Conservation (phyloP, 30 jellyfish, hydroid and myxozoan genomes). For the Aurelia sp. region DNA sequence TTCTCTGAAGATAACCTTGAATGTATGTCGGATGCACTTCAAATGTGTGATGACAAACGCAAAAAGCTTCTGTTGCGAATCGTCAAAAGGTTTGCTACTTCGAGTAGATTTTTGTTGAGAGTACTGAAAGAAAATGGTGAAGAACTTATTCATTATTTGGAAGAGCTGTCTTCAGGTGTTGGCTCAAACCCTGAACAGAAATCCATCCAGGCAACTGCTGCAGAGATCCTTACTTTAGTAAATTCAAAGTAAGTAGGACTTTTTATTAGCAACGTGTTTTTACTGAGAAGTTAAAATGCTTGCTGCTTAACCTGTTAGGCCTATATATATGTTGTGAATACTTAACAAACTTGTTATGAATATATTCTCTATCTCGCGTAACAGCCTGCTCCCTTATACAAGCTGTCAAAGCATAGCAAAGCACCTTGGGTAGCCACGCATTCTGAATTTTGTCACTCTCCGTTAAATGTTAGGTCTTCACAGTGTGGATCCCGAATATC, state of each 20-base stretch:
- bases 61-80: conserved; percentile 80
- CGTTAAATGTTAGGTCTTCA: no score
- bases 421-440: no score
- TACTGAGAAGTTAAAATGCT: conserved; percentile 39
- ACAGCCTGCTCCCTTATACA: no score
- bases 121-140: conserved; percentile 39
- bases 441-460: no score
- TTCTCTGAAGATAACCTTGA: conserved; percentile 82
- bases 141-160: conserved; percentile 22
- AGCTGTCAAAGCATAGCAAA: no score
- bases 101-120: conserved; percentile 44
- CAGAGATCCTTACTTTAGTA: conserved; percentile 30
- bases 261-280: no score
- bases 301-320: conserved; percentile 37
- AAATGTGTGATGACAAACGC: conserved; percentile 49
- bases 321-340: neutral
- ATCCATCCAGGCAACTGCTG: conserved; percentile 20
- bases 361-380: conserved; percentile 6
- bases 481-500: no score
- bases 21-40: conserved; percentile 71
- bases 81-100: conserved; percentile 72
- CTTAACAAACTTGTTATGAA: conserved; percentile 22
- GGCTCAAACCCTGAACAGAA: conserved; percentile 27
- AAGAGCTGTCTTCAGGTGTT: conserved; percentile 9
- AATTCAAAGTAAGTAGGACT: no score